phyloP scores from a whole-genome alignment of 2,888 invertebrate genomes.

The Meteorus cinctellus region DNA sequence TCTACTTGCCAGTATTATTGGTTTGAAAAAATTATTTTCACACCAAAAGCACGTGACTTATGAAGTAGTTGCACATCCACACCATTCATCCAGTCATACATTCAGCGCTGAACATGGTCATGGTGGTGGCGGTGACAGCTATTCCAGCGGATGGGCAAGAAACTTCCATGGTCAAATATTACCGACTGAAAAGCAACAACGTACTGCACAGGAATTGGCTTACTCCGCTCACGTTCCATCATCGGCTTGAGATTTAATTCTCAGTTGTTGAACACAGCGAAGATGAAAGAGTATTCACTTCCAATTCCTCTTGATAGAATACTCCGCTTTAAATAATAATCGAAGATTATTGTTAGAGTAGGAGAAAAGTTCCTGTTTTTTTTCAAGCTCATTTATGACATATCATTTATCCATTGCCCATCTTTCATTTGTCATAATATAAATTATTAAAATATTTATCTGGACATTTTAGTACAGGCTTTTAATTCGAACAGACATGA shows the following conservation, averaged over 20 bases:
- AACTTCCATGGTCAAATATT: constrained; percentile 74
- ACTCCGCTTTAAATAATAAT: neutral
- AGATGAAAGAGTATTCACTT: neutral
- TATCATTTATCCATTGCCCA: constrained; percentile 3
- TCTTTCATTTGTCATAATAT: constrained; percentile 22
- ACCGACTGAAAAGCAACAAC: constrained; percentile 54
- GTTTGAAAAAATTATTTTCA: constrained; percentile 86
- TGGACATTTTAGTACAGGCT: neutral
- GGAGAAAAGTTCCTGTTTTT: neutral
- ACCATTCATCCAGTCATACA: constrained; percentile 76
- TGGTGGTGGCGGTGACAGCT: constrained; percentile 72
- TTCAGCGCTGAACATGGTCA: constrained; percentile 71
- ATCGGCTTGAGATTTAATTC: constrained; percentile 22
- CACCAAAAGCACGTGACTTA: constrained; percentile 84
- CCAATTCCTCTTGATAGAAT: neutral
- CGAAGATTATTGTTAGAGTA: neutral
- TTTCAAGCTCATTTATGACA: neutral
- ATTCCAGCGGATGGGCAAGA: constrained; percentile 79
- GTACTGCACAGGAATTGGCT: constrained; percentile 77
- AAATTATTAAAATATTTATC: constrained; percentile 11
- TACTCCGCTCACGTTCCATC: constrained; percentile 76
- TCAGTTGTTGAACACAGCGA: neutral
- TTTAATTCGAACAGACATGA: neutral
- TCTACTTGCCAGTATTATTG: constrained; percentile 85
- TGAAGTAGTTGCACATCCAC: constrained; percentile 84